phyloP scores from a whole-genome alignment of 2,888 invertebrate genomes.

The Lucinisca nassula region DNA sequence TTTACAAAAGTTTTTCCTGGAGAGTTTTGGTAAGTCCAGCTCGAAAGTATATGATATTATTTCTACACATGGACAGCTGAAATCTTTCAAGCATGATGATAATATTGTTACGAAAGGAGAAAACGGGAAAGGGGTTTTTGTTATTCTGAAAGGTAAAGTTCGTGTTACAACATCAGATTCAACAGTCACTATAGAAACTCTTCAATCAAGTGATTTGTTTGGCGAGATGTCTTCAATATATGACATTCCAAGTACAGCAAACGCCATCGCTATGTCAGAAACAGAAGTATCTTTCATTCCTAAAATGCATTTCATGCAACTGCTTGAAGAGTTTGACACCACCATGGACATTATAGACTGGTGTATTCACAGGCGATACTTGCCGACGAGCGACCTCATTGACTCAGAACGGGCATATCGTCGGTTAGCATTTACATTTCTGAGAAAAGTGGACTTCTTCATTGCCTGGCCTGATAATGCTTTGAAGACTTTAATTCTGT shows the following conservation, averaged over 20 bases:
- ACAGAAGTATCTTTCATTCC: slow-evolving; percentile 17
- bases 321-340: slow-evolving; percentile 24
- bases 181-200: not conserved
- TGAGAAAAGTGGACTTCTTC: slow-evolving; percentile 45
- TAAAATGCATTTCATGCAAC: not conserved
- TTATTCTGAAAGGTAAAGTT: slow-evolving; percentile 48
- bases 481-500: slow-evolving; percentile 61
- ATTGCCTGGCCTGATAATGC: slow-evolving; percentile 53
- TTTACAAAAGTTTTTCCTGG: slow-evolving; percentile 24
- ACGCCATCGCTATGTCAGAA: slow-evolving; percentile 24
- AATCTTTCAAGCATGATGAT: not conserved
- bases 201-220: slow-evolving; percentile 52
- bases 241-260: slow-evolving; percentile 49
- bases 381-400: slow-evolving; percentile 61
- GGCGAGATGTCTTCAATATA: slow-evolving; percentile 63
- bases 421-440: slow-evolving; percentile 45
- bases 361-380: slow-evolving; percentile 65
- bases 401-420: slow-evolving; percentile 53
- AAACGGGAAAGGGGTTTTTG: slow-evolving; percentile 23
- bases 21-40: slow-evolving; percentile 21
- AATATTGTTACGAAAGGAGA: slow-evolving; percentile 30
- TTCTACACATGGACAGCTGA: not conserved
- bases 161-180: slow-evolving; percentile 43
- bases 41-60: slow-evolving; percentile 34
- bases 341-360: slow-evolving; percentile 68